These are phyloP conservation scores for Pituophis catenifer DNA, from an alignment of 2,113 vertebrate genomes.

Conservation along the genomic window DNA sequence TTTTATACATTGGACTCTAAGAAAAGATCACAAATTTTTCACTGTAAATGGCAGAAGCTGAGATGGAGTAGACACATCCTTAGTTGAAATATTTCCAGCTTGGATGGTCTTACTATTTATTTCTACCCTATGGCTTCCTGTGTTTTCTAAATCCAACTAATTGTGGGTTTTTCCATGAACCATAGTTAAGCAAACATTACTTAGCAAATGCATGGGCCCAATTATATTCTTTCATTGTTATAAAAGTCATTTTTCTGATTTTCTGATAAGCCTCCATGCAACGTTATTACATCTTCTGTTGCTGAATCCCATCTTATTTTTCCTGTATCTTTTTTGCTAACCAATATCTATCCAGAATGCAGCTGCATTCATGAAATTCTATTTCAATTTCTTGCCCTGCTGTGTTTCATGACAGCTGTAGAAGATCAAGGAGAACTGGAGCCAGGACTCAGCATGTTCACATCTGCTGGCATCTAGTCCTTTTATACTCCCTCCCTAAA, in stretches of 20 bases:
- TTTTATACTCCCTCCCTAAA: conserved; percentile 4
- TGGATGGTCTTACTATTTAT: not conserved
- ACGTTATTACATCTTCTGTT: not conserved
- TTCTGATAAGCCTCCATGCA: not conserved
- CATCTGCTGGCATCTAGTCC: not conserved
- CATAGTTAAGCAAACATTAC: not conserved
- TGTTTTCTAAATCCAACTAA: not conserved
- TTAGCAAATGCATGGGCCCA: not conserved
- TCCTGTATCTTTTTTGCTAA: not conserved
- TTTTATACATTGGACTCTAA: not conserved
- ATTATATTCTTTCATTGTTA: not conserved
- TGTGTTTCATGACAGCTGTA: conserved; percentile 7
- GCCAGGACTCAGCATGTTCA: conserved; percentile 17
- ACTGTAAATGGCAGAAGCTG: not conserved
- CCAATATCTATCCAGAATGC: not conserved
- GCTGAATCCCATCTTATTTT: not conserved
- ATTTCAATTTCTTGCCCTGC: conserved; percentile 12
- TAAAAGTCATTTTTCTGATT: not conserved
- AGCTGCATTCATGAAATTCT: not conserved
- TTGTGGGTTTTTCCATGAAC: not conserved
- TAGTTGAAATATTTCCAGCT: not conserved
- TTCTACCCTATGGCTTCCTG: not conserved
- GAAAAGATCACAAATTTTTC: not conserved
- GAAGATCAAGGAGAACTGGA: not conserved
- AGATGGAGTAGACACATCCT: not conserved